These are phyloP conservation scores for Mya arenaria DNA, from an alignment of 1,140 invertebrate species.

Conservation along the genomic window DNA sequence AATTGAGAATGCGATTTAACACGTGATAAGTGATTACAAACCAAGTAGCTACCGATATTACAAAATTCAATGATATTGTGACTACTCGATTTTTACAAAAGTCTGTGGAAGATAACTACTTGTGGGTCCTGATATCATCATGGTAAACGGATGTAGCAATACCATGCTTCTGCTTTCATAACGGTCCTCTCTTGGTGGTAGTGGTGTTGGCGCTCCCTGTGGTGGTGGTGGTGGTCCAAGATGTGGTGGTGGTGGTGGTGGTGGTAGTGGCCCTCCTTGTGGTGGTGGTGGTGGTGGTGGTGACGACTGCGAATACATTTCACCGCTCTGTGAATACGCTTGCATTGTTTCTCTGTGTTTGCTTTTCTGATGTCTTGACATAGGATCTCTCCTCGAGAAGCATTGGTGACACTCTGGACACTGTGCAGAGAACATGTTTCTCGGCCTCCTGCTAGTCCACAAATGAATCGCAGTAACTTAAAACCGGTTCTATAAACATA, in stretches of 20 bases:
- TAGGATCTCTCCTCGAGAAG: constrained; percentile 18
- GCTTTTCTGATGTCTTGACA: constrained; percentile 15
- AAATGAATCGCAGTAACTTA: too few relatives aligned
- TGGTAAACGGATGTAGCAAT: constrained; percentile 20
- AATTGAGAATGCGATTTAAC: not conserved
- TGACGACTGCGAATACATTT: not conserved
- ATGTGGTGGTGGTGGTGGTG: not conserved
- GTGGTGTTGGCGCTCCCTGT: not conserved
- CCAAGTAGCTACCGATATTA: not conserved
- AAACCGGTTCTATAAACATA: too few relatives aligned
- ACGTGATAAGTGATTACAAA: too few relatives aligned
- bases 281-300: not conserved
- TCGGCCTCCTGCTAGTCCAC: too few relatives aligned
- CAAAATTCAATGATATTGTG: not conserved
- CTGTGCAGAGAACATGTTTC: too few relatives aligned
- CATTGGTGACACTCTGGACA: constrained; percentile 5
- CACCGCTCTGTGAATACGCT: too few relatives aligned
- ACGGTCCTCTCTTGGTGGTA: not conserved
- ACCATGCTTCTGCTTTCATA: too few relatives aligned
- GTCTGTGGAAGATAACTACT: not conserved
- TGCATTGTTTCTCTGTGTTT: constrained; percentile 27
- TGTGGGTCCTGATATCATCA: not conserved
- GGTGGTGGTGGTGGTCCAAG: not conserved
- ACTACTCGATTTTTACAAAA: not conserved
- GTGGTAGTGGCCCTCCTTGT: constrained; percentile 2